Evolutionary conservation across 2,888 invertebrate species (phyloP).

Genomic region (Deilephila elpenor): DNA sequence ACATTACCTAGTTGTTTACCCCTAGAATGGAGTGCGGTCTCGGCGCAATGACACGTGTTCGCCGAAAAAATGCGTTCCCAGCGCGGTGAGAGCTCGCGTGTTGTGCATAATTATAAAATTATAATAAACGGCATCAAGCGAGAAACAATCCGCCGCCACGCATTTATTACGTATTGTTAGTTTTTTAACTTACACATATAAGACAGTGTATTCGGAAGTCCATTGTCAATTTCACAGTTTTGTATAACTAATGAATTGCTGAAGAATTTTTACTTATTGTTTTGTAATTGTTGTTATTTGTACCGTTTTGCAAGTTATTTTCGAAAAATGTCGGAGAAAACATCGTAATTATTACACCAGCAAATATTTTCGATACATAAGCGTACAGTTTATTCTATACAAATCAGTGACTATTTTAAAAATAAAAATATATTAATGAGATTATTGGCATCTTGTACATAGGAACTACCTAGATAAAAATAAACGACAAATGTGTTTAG

Average conservation of each 20-base stretch:
- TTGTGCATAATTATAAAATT: conserved; percentile 29
- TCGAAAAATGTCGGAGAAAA: too few relatives aligned
- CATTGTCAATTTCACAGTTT: neutral
- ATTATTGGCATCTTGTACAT: too few relatives aligned
- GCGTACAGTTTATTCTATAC: too few relatives aligned
- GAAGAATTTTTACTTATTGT: neutral
- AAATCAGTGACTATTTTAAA: too few relatives aligned
- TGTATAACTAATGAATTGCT: neutral
- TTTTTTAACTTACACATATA: neutral
- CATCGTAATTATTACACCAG: too few relatives aligned
- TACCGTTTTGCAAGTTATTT: neutral
- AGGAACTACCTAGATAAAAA: too few relatives aligned
- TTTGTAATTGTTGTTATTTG: neutral
- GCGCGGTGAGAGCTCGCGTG: conserved; percentile 42
- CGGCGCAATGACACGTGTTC: conserved; percentile 11
- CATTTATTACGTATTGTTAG: conserved; percentile 16
- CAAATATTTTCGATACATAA: too few relatives aligned
- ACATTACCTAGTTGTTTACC: neutral
- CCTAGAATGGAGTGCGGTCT: neutral
- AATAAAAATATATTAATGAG: too few relatives aligned
- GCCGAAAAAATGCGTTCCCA: conserved; percentile 58
- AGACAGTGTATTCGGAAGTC: conserved; percentile 12
- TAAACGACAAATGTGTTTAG: too few relatives aligned
- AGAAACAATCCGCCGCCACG: neutral
- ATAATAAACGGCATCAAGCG: conserved; percentile 17